phyloP scores from a whole-genome alignment of 2,113 vertebrate genomes.

The Perca schrenkii region DNA sequence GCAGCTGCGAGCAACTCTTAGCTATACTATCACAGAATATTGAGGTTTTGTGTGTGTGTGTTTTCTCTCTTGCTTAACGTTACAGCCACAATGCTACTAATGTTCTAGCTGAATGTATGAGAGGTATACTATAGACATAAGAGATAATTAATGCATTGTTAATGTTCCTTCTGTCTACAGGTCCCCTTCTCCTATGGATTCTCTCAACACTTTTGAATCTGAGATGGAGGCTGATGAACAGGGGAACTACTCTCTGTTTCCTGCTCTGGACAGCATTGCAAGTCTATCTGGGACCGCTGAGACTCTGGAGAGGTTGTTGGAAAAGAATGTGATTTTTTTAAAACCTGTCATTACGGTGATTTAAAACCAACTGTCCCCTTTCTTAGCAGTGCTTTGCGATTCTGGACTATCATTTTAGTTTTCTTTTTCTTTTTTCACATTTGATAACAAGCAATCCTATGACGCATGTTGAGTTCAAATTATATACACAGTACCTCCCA shows the following conservation, averaged over 20 bases:
- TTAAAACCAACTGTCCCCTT: not conserved
- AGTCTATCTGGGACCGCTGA: conserved; percentile 82
- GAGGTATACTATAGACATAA: too few relatives aligned
- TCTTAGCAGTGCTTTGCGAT: not conserved
- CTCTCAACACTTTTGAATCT: conserved; percentile 85
- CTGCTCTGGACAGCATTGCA: conserved; percentile 85
- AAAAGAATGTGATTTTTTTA: not conserved
- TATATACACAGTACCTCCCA: not conserved
- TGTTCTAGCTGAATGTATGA: not conserved
- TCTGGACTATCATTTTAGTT: not conserved
- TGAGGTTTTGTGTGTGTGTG: not conserved
- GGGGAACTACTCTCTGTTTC: conserved; percentile 86
- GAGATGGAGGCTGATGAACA: conserved; percentile 87
- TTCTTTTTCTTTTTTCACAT: not conserved
- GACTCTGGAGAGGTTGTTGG: conserved; percentile 81
- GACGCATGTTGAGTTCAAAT: not conserved
- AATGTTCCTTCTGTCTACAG: not conserved
- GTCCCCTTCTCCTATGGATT: conserved; percentile 78
- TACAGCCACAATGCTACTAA: not conserved
- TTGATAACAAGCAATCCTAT: not conserved
- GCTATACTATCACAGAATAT: not conserved
- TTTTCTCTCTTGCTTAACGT: not conserved
- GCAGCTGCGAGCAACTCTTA: not conserved
- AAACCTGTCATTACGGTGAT: not conserved
- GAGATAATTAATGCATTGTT: not conserved